Conservation (phyloP, 2,113 vertebrate genomes). For the Chaenocephalus aceratus region DNA sequence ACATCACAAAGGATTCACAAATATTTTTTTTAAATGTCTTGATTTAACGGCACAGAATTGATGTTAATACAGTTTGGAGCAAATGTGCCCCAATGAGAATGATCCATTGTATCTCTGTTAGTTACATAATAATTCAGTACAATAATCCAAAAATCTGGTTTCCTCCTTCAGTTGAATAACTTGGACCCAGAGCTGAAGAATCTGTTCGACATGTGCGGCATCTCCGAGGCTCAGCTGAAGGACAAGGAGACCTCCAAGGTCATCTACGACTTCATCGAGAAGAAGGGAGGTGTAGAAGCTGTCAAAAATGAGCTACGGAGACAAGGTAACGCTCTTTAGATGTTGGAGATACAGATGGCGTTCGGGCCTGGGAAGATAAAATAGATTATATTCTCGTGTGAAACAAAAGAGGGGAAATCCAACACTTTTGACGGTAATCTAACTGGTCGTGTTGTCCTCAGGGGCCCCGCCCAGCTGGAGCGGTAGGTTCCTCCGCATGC, state of each 20-base stretch:
- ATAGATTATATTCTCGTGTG: too few species aligned
- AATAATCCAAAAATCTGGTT: background rate
- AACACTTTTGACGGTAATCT: background rate
- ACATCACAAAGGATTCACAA: too few species aligned
- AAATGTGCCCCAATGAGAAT: background rate
- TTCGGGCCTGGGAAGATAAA: too few species aligned
- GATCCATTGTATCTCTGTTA: background rate
- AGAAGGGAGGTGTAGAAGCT: conserved; percentile 97
- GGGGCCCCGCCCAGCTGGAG: conserved; percentile 86
- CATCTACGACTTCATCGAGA: conserved; percentile 99
- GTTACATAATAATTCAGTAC: background rate
- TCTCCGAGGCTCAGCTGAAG: conserved; percentile 97
- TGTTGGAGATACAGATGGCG: too few species aligned
- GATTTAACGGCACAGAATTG: background rate
- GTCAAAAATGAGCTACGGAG: conserved; percentile 96
- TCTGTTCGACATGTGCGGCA: conserved; percentile 97
- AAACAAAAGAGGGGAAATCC: too few species aligned
- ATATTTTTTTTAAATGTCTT: too few species aligned
- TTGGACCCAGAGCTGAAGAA: conserved; percentile 98
- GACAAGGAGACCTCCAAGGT: conserved; percentile 99
- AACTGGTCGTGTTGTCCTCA: conserved; percentile 79
- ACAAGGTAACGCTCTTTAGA: conserved; percentile 87
- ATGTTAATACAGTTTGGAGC: background rate
- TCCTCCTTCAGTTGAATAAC: conserved; percentile 90
- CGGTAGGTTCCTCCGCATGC: conserved; percentile 85